These are phyloP conservation scores for Cheilosia vernalis DNA, from an alignment of 2,888 invertebrate genomes.

Conservation along the genomic window DNA sequence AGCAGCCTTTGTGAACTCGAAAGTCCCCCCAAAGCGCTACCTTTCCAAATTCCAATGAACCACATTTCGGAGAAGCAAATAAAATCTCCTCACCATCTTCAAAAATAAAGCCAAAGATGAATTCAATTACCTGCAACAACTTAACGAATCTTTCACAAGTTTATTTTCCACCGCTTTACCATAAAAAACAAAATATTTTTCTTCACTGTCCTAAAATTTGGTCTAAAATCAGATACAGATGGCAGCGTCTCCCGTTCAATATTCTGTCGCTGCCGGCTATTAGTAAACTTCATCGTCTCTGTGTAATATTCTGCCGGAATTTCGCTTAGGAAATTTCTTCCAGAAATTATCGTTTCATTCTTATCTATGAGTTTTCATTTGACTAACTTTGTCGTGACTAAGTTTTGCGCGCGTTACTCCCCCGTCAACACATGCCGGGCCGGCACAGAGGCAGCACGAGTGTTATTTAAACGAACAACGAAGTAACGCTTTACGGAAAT, in stretches of 20 bases:
- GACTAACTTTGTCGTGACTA: slow-evolving; percentile 66
- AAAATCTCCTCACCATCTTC: background rate
- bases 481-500: slow-evolving; percentile 31
- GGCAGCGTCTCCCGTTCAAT: slow-evolving; percentile 18
- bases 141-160: slow-evolving; percentile 18
- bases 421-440: slow-evolving; percentile 40
- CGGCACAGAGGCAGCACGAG: slow-evolving; percentile 30
- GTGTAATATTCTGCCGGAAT: slow-evolving; percentile 65
- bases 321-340: slow-evolving; percentile 62
- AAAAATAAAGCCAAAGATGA: background rate
- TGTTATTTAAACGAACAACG: slow-evolving; percentile 46
- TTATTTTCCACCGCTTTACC: slow-evolving; percentile 23
- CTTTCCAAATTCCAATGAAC: background rate
- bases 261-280: slow-evolving; percentile 38
- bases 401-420: slow-evolving; percentile 56
- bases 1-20: background rate
- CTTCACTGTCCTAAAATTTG: slow-evolving; percentile 14
- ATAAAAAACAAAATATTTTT: slow-evolving; percentile 30
- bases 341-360: slow-evolving; percentile 62
- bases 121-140: slow-evolving; percentile 16
- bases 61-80: background rate
- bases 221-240: slow-evolving; percentile 51
- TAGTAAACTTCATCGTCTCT: slow-evolving; percentile 51
- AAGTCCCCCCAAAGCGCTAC: background rate
- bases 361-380: slow-evolving; percentile 71